Conservation (phyloP, 2,888 invertebrate genomes). For the Agriopis aurantiaria region DNA sequence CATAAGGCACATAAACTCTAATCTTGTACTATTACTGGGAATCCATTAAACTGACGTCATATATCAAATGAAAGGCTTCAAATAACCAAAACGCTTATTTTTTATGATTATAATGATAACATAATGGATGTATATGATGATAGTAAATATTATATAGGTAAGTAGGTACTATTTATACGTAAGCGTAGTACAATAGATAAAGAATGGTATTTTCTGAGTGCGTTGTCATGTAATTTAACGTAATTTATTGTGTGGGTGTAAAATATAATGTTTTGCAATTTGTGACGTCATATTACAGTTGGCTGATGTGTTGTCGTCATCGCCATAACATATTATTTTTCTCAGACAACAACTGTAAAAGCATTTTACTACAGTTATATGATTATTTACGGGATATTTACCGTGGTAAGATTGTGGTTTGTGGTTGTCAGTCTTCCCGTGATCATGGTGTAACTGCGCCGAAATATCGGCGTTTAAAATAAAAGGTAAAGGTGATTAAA, state of each 20-base stretch:
- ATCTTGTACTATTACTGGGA: neutral
- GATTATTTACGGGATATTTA: no score
- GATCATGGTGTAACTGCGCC: no score
- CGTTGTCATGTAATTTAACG: slow-evolving; percentile 25
- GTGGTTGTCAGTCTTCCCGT: no score
- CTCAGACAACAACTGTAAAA: neutral
- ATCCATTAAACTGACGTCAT: slow-evolving; percentile 20
- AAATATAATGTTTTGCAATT: slow-evolving; percentile 6
- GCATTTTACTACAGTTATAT: no score
- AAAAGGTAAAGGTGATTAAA: no score
- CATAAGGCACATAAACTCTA: no score
- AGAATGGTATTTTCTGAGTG: slow-evolving; percentile 11
- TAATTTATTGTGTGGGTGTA: slow-evolving; percentile 14
- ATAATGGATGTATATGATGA: slow-evolving; percentile 9
- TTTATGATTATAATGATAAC: slow-evolving; percentile 19
- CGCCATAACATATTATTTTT: neutral
- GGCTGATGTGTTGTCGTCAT: slow-evolving; percentile 18
- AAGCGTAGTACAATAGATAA: slow-evolving; percentile 6
- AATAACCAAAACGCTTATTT: slow-evolving; percentile 14
- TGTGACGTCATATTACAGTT: slow-evolving; percentile 12
- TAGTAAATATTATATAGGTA: neutral
- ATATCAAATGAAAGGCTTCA: slow-evolving; percentile 1
- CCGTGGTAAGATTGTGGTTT: no score
- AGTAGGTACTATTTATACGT: neutral
- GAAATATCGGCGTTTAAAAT: no score